phyloP scores from a whole-genome alignment of 2,888 invertebrate genomes.

The Carpatolechia fugitivella region DNA sequence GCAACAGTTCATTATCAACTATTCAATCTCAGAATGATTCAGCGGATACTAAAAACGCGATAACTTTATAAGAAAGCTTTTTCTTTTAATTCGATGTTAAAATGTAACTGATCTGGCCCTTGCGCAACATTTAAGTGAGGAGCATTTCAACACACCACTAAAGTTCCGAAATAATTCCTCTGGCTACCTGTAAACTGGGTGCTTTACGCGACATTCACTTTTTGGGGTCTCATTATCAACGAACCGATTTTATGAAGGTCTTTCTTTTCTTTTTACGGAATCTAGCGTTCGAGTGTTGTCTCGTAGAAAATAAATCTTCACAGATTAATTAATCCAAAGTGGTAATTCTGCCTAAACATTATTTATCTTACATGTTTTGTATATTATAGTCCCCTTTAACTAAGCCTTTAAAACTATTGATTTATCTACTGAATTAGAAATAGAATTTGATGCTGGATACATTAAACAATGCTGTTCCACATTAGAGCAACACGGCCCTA shows the following conservation, averaged over 20 bases:
- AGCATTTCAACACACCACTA: slow-evolving; percentile 62
- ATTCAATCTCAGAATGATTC: not conserved
- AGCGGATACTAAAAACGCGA: not conserved
- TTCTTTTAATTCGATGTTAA: not conserved
- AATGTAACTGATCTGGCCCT: slow-evolving; percentile 1
- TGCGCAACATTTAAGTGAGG: slow-evolving; percentile 23
- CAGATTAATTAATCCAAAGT: too few species aligned
- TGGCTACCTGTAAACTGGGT: slow-evolving; percentile 53
- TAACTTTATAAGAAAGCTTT: not conserved
- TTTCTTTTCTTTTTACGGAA: too few species aligned
- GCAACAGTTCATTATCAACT: not conserved
- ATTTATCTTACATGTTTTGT: too few species aligned
- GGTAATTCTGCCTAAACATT: too few species aligned
- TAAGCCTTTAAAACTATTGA: too few species aligned
- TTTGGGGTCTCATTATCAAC: slow-evolving; percentile 12
- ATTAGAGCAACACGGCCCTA: not conserved
- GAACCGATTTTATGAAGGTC: not conserved
- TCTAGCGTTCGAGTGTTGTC: too few species aligned
- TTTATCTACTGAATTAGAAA: too few species aligned
- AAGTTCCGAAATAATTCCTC: slow-evolving; percentile 63
- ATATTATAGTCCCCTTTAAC: too few species aligned
- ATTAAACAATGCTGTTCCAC: too few species aligned
- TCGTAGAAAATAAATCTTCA: too few species aligned
- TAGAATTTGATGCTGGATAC: too few species aligned
- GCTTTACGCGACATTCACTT: slow-evolving; percentile 44